Evolutionary conservation across 2,797 vertebrate species (phyloP), one percentile per base, ranked within the genome.

Genomic region (Crossoptilon crossoptilon): DNA sequence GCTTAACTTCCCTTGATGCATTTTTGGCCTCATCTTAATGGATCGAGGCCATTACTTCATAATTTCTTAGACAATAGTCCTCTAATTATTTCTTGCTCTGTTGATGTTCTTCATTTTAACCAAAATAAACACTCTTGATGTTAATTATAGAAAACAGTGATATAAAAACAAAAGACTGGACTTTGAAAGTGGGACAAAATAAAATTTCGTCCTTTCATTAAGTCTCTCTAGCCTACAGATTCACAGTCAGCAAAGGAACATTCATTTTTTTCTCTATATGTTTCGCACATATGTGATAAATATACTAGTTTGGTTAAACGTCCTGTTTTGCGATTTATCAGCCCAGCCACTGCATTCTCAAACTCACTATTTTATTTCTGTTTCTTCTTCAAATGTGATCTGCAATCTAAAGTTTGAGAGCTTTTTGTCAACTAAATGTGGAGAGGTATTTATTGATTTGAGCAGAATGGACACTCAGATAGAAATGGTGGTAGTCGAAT

Each of bases 61-160:
- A 75, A 81, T 81, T 88, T 76, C 71, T 94, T 33, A 88, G 66
- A 58, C 79, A 87, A 81, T 13, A 86, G 68, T 21, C 68, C 39
- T 71, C 77, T 79, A 84, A 90, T 79, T 84, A 78, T 71, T 56
- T 91, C 80, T 73, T 60, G 39, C 31, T 68, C 58, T 48, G 55
- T 15, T 70, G 60, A 86, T 91, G 39, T 22, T 56, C 53, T 81
- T 90, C 51, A 74, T 22, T 3, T 76, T 73, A 90, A 84, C 37
- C 53, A 82, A 78, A 76, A 48, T 26, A 49, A 67, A 53, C 39
- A 44, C 27, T 27, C 88, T 44, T 44, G 77, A 43, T 62, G 59
- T 73, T 60, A 84, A 87, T 75, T 2, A 72, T 29, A 83, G 21
- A 56, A 85, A 35, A 74, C 8, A 79, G 9, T 71, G 37, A 91